Evolutionary conservation across 2,888 invertebrate species (phyloP), one percentile per base, ranked within the genome.

Genomic region (Dioctria linearis): DNA sequence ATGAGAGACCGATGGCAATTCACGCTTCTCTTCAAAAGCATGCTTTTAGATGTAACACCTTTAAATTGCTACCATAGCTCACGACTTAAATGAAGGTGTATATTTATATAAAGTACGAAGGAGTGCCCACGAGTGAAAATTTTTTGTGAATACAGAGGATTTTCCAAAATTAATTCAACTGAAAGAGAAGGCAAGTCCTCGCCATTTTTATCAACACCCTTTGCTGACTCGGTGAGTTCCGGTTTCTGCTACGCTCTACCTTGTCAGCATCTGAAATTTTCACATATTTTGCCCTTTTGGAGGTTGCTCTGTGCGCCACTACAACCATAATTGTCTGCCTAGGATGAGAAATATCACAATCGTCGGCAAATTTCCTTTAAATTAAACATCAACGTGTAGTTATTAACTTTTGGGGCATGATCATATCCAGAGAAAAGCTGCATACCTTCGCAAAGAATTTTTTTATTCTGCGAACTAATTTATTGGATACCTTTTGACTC

Each of bases 291-390:
- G 75, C 75, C 25, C 61, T 61, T 75, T 43, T 11, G 42, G 8
- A 59, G 61, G 59, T 42, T 43, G 43, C 43, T 57, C 0, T 13
- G 43, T 59, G 61, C 43, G 57, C 75, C 40, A 54, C 71, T 37
- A 51, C 51, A 25, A 11, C 5, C 8, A 11, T 51, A 71, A 71
- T 71, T 71, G 54, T 37, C 54, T 51, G 39, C 71, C 59, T 43
- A 75, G 37, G 13, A 61, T 37, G 67, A 75, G 75, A 59, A 25
- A 75, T 59, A 75, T 75, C 39, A 75, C 49, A 42, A 11, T 75
- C 75, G 75, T 75, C 57, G 75, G 61, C 75, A 75, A 75, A 75
- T 75, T 75, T 75, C 61, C 75, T 43, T 75, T 59, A 75, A 75
- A 75, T 75, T 75, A 75, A 57, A 59, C 75, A 75, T 61, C 75